Evolutionary conservation across 2,888 invertebrate species (phyloP), one percentile per base, ranked within the genome.

Genomic region (Antitype chi): DNA sequence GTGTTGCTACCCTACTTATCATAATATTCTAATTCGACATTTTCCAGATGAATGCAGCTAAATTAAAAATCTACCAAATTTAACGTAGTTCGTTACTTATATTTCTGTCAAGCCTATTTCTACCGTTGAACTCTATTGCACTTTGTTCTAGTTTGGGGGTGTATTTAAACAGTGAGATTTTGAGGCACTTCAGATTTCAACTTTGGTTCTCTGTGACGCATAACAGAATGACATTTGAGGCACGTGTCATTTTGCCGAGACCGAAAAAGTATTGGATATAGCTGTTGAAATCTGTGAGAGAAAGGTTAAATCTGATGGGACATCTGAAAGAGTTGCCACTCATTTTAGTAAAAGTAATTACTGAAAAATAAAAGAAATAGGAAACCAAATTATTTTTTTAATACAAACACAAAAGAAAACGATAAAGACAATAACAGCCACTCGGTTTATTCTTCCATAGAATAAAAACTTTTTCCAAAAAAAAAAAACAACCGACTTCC

Each of bases 41-140:
- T 25, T 25, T 57, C 25, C 15, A 57, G 25, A 7, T 6, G 3
- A 17, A 28, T 62, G 0, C 9, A 23, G 23, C 25, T 43, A 28
- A 5, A 4, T 49, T 70, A n/a, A 70, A 47, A n/a, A n/a, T 47
- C 20, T 49, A n/a, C 25, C 8, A 49, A 49, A 4, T 11, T 32
- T 25, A 52, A 28, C 64, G 25, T 6, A n/a, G 15, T 57, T 25
- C 25, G 1, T 17, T 28, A 15, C 2, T 17, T 3, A n/a, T 43
- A n/a, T 70, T 57, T 73, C 47, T 20, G 70, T 17, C 57, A 57
- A 57, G 15, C 47, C 20, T 71, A 32, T 47, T 71, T 74, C 23
- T 25, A 32, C 2, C 32, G 7, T 2, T 2, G 1, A 59, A 72
- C 25, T 60, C 2, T 6, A 60, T 28, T 73, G 23, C 73, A 52